These are phyloP conservation scores for Xanthostigma xanthostigma DNA, from an alignment of 2,888 invertebrate species.

Conservation along the genomic window DNA sequence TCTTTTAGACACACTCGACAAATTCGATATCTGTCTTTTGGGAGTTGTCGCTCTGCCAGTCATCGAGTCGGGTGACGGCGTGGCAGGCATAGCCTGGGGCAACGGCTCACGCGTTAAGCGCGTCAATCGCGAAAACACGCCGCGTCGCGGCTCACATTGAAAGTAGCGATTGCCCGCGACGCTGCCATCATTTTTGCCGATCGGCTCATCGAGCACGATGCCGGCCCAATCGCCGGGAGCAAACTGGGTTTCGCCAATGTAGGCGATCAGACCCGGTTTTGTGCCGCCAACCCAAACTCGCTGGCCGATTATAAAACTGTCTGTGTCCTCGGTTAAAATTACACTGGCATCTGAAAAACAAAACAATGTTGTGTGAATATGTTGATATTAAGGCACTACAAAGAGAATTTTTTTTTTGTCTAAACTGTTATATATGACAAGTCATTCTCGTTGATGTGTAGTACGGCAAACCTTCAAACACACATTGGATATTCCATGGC, in stretches of 20 bases:
- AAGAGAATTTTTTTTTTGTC: too few relatives aligned
- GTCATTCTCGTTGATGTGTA: too few relatives aligned
- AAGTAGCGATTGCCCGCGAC: conserved; percentile 87
- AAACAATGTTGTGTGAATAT: conserved; percentile 4
- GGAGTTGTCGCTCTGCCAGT: not conserved
- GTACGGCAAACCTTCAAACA: too few relatives aligned
- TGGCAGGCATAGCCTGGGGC: conserved; percentile 27
- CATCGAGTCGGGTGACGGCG: conserved; percentile 6
- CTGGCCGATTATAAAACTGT: conserved; percentile 92
- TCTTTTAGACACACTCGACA: conserved; percentile 10
- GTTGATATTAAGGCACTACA: too few relatives aligned
- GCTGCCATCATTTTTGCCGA: conserved; percentile 96
- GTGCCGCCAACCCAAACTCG: conserved; percentile 86
- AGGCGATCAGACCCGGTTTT: conserved; percentile 85
- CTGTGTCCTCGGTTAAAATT: conserved; percentile 74
- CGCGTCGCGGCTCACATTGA: conserved; percentile 81
- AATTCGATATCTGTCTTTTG: too few relatives aligned
- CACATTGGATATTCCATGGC: too few relatives aligned
- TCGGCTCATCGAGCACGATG: conserved; percentile 85
- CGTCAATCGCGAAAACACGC: conserved; percentile 84
- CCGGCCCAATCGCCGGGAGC: conserved; percentile 98
- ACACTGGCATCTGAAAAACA: conserved; percentile 61
- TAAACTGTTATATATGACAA: too few relatives aligned
- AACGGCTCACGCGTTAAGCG: conserved; percentile 65
- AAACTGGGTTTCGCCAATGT: conserved; percentile 90